These are phyloP conservation scores for Sylvia borin DNA, from an alignment of 2,797 vertebrate species.

Conservation along the genomic window DNA sequence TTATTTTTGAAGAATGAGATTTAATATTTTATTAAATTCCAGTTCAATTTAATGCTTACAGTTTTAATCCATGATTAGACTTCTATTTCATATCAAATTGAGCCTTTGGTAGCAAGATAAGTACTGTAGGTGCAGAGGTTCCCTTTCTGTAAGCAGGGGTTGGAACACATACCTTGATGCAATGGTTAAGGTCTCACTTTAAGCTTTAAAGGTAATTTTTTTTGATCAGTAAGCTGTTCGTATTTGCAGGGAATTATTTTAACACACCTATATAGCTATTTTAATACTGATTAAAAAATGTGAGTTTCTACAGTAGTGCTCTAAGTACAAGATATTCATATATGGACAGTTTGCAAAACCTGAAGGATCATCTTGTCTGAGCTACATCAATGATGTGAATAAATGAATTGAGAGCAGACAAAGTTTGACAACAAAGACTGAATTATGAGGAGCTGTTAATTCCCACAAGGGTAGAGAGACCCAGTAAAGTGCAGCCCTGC, in stretches of 20 bases:
- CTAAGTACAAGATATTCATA: neutral
- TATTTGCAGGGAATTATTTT: neutral
- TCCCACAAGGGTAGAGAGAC: neutral
- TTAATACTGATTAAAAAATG: neutral
- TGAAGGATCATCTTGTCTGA: neutral
- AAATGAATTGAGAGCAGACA: neutral
- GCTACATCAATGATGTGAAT: neutral
- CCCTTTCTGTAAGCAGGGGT: neutral
- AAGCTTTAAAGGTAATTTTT: neutral
- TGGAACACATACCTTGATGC: neutral
- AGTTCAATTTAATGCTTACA: neutral
- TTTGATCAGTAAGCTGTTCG: neutral
- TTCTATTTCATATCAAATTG: neutral
- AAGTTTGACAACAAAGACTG: neutral
- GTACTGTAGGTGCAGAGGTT: neutral
- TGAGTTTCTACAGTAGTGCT: neutral
- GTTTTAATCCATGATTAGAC: neutral
- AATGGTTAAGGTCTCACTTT: neutral
- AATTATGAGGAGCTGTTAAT: neutral
- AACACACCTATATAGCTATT: neutral
- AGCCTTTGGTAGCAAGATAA: neutral
- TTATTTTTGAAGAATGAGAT: neutral
- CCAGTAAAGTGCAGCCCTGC: neutral
- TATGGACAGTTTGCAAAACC: neutral
- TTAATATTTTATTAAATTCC: neutral